Evolutionary conservation across 2,888 invertebrate genomes (phyloP).

Genomic region (Melanargia galathea): DNA sequence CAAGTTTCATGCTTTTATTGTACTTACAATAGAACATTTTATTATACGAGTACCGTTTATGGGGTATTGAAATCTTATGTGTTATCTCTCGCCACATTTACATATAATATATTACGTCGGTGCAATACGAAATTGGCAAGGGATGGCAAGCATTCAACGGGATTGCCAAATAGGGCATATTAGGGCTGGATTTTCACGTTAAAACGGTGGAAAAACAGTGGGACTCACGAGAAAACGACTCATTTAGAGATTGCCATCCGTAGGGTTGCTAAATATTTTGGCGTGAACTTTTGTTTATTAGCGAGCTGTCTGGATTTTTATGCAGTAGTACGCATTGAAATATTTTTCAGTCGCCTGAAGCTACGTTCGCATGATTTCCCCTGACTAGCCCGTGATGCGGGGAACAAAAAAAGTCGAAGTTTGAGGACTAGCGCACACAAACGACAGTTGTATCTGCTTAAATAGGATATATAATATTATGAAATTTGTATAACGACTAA

Average conservation of each 20-base stretch:
- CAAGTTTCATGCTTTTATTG: neutral
- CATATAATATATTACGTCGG: slow-evolving; percentile 22
- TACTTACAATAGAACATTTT: slow-evolving; percentile 18
- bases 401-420: neutral
- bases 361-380: slow-evolving; percentile 14
- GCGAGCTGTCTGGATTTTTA: slow-evolving; percentile 12
- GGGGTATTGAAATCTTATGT: slow-evolving; percentile 29
- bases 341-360: slow-evolving; percentile 13
- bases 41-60: slow-evolving; percentile 26
- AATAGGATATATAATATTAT: neutral
- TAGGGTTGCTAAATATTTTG: slow-evolving; percentile 51
- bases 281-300: slow-evolving; percentile 17
- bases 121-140: slow-evolving; percentile 34
- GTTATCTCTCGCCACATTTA: slow-evolving; percentile 26
- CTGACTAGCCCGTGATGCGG: neutral
- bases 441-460: neutral
- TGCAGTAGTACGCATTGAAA: neutral
- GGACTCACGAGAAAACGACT: slow-evolving; percentile 55
- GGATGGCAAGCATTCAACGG: slow-evolving; percentile 39
- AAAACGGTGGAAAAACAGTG: slow-evolving; percentile 54
- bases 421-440: neutral
- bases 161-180: slow-evolving; percentile 54
- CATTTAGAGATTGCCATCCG: slow-evolving; percentile 65
- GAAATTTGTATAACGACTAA: neutral
- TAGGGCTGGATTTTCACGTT: slow-evolving; percentile 54